These are phyloP conservation scores for Syritta pipiens DNA, from an alignment of 2,888 invertebrate genomes.

Conservation along the genomic window DNA sequence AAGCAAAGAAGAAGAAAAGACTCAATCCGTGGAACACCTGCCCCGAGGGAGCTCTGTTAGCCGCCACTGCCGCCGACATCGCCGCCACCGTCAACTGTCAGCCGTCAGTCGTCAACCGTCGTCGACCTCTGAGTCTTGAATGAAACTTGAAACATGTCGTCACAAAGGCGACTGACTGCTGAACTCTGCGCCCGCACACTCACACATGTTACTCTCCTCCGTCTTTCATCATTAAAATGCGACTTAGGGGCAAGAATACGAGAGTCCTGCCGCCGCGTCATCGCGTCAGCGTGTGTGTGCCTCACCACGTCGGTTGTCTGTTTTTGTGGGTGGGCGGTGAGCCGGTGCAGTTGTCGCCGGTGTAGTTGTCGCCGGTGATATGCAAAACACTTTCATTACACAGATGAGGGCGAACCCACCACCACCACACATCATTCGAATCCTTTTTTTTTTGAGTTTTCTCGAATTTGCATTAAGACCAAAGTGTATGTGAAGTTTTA, in stretches of 20 bases:
- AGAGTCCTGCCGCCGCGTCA: constrained; percentile 33
- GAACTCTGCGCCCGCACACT: constrained; percentile 25
- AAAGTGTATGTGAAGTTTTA: constrained; percentile 39
- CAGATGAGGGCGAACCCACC: constrained; percentile 22
- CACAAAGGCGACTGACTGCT: constrained; percentile 50
- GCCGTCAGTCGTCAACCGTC: constrained; percentile 11
- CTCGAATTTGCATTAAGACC: constrained; percentile 51
- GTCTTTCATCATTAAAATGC: constrained; percentile 65
- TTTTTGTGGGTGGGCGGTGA: background rate
- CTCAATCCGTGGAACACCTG: constrained; percentile 47
- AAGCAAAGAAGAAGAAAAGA: constrained; percentile 21
- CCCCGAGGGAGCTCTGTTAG: background rate
- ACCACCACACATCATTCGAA: constrained; percentile 9
- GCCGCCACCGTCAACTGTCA: constrained; percentile 6
- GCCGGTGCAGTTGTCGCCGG: background rate
- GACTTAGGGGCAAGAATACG: constrained; percentile 63
- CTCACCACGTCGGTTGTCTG: constrained; percentile 45
- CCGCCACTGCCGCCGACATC: background rate
- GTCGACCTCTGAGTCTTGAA: too few relatives aligned
- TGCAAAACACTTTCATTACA: constrained; percentile 63
- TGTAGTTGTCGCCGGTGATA: constrained; percentile 34
- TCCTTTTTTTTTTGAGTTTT: constrained; percentile 23
- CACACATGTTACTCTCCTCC: constrained; percentile 15
- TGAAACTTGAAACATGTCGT: constrained; percentile 59
- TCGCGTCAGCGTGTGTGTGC: background rate